Conservation (phyloP, 2,113 vertebrate genomes). For the Centropristis striata region DNA sequence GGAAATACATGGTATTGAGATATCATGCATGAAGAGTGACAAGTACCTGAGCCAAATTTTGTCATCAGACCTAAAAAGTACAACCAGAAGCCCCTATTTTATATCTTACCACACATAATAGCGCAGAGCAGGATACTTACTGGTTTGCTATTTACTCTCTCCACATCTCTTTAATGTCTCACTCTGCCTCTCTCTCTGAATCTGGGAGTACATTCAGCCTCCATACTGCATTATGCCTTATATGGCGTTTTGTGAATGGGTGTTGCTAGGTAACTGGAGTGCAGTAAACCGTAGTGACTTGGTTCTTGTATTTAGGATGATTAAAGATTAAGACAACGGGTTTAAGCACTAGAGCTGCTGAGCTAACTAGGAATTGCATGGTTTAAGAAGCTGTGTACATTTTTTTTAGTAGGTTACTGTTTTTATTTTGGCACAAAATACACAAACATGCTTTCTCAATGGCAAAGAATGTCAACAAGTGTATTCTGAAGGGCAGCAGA, state of each 20-base stretch:
- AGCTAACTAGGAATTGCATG: conserved; percentile 5
- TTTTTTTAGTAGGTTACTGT: neutral
- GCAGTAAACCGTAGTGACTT: conserved; percentile 67
- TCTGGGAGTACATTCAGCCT: conserved; percentile 41
- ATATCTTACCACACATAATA: neutral
- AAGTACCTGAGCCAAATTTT: neutral
- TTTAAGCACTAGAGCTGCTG: conserved; percentile 4
- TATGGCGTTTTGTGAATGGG: conserved; percentile 80
- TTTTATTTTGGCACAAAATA: neutral
- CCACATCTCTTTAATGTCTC: conserved; percentile 23
- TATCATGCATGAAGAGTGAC: neutral
- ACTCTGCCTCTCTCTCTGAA: conserved; percentile 4
- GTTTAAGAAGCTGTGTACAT: neutral
- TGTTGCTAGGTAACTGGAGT: conserved; percentile 81
- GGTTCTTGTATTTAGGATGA: conserved; percentile 65
- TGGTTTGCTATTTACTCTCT: conserved; percentile 33
- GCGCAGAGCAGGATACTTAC: neutral
- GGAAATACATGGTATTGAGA: neutral
- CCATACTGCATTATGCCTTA: conserved; percentile 64
- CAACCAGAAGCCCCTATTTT: neutral
- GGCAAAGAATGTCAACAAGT: neutral
- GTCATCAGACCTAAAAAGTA: neutral
- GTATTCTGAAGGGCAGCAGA: neutral
- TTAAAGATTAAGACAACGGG: conserved; percentile 64
- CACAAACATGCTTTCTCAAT: neutral